Base-by-base conservation (phyloP, 1,140 invertebrate species). In the Bombus confusus region DNA sequence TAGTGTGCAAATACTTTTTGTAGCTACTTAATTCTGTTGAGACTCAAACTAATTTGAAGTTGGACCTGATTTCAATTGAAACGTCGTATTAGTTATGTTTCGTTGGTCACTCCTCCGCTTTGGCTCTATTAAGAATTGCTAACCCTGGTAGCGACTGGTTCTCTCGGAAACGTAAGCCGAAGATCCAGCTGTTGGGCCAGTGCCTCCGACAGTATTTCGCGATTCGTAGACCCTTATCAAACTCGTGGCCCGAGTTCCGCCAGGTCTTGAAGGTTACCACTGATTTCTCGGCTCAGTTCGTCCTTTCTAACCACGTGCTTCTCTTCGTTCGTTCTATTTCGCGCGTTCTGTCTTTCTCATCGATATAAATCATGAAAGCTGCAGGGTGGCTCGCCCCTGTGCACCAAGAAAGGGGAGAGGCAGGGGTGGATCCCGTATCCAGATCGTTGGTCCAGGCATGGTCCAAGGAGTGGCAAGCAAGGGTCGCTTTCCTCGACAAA, bases 311-410 rank as follows among this genome's bases (percentile, higher is more conserved):
- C 57, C 77, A 13, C n/a, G 34, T 37, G 22, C n/a, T 71, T 75
- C 64, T 41, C 59, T 64, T 59, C 59, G 82, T 64, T 37, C 57
- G 81, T 68, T 59, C 69, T 71, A 52, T 78, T 80, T 78, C 76
- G 41, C 80, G 68, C 86, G 86, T 87, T 80, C 72, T 78, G 87
- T 76, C 87, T 91, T 83, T 78, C 86, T 80, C 76, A 82, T 86
- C 62, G 82, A 88, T 91, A 93, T 94, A 94, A 94, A 94, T 94
- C 94, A 94, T 94, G 93, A 90, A 88, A 86, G 88, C 83, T 37
- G 31, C 82, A 81, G 91, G 91, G 83, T 90, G 85, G 90, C 76
- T 85, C 88, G 86, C 89, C 90, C 88, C 74, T 92, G 86, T 86
- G 91, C 90, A 93, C 88, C 83, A 81, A 88, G 47, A 72, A 82